Percentiles rank a stretch among this genome's conserved stretches.
phyloP scores from a whole-genome alignment of 1,140 invertebrate species.

The Muscidifurax raptorellus region DNA sequence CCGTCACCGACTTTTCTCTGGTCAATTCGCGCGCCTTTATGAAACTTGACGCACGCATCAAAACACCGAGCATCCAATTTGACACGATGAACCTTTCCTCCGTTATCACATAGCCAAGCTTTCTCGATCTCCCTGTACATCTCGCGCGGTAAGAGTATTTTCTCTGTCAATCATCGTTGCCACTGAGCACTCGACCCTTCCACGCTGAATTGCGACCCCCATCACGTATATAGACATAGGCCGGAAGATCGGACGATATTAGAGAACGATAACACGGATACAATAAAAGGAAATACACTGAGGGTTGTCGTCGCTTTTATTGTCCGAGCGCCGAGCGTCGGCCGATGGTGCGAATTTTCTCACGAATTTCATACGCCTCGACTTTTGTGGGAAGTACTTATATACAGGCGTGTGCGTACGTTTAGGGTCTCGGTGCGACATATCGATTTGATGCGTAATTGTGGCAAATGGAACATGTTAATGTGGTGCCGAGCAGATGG shows the following conservation, averaged over 20 bases:
- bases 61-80: conserved; percentile 29
- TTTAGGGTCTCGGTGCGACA: neutral
- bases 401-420: neutral
- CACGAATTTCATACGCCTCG: conserved; percentile 42
- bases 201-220: neutral
- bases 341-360: conserved; percentile 50
- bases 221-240: neutral
- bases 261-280: conserved; percentile 49
- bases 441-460: conserved; percentile 47
- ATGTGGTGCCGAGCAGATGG: neutral
- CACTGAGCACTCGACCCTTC: conserved; percentile 10
- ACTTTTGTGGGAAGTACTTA: conserved; percentile 34
- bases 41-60: conserved; percentile 10
- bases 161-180: conserved; percentile 42
- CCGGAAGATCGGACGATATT: conserved; percentile 48
- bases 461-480: conserved; percentile 47
- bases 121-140: neutral
- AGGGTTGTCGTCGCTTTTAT: conserved; percentile 33
- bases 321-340: conserved; percentile 2
- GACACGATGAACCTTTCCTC: conserved; percentile 40
- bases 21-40: neutral
- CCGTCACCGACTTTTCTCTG: conserved; percentile 33
- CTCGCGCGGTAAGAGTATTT: neutral
- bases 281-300: conserved; percentile 51
- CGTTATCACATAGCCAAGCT: conserved; percentile 8